Evolutionary conservation across 2,113 vertebrate genomes (phyloP), one percentile per base, ranked within the genome.

Genomic region (Verasper variegatus): DNA sequence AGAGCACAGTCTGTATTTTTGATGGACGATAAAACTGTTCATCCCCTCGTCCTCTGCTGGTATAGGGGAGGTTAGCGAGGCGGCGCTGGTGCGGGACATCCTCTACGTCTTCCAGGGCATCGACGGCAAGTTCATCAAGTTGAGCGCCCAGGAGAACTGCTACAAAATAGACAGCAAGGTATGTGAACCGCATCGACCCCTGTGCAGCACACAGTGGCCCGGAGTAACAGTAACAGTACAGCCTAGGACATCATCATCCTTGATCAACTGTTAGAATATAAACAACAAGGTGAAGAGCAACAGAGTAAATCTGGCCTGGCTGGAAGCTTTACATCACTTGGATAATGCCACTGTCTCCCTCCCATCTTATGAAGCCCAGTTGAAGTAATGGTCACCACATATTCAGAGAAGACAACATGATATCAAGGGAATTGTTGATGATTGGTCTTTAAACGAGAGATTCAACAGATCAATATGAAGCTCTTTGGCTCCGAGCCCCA

Each of bases 21-120:
- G 21, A 49, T 13, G 13, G n/a, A 1, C 11, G 18, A 9, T 65
- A 15, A 23, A 77, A 64, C 18, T 18, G 5, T 17, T 17, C 47
- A 18, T 6, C 14, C 47, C 47, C 18, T 51, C 18, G 47, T 51
- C 61, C 71, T 40, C 8, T 71, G 61, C 64, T 55, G 45, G 58
- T 37, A 68, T 92, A 84, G 91, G 93, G 71, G 98, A 99, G 94
- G 93, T 98, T 42, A 95, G 92, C 0, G 98, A 99, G 91, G 94
- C 94, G 1, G 93, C 95, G 52, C 94, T 99, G 35, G 97, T 99
- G 71, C 95, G 98, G 88, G 98, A 99, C 90, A 94, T 99, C 91
- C 93, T 99, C 26, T 99, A 98, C 68, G 97, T 99, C 84, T 98
- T 99, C 95, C 98, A 99, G 91, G 98, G 98, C 84, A 99, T 99